Conservation (phyloP, 2,113 vertebrate genomes). For the Columbina picui region DNA sequence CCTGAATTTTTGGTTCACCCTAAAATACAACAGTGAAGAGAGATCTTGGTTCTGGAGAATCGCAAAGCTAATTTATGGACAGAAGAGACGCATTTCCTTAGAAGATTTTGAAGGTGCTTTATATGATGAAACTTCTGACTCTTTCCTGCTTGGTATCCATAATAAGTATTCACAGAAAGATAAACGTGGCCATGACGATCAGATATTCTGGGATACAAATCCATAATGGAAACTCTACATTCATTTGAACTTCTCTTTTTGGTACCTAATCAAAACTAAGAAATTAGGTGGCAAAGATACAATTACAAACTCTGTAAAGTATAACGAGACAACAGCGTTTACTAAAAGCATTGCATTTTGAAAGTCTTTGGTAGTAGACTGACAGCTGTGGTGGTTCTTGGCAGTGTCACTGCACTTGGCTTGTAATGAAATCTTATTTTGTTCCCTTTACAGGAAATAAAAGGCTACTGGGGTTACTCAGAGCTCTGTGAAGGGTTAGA, state of each 20-base stretch:
- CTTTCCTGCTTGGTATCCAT: background rate
- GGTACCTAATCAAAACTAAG: background rate
- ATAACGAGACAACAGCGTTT: background rate
- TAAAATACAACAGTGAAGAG: background rate
- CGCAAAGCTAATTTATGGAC: background rate
- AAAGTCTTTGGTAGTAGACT: background rate
- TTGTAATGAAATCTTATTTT: conserved; percentile 37
- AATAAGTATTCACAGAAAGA: background rate
- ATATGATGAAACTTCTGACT: background rate
- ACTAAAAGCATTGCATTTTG: background rate
- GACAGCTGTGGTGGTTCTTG: conserved; percentile 1
- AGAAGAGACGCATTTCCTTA: background rate
- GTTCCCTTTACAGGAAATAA: conserved; percentile 36
- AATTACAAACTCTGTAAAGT: background rate
- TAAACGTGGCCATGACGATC: background rate
- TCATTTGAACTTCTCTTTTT: background rate
- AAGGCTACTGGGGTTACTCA: background rate
- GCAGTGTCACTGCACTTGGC: background rate
- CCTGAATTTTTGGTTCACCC: background rate
- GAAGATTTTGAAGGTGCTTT: background rate
- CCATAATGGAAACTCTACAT: background rate
- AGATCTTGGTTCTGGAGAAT: background rate
- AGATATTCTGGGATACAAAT: background rate
- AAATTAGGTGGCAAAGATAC: background rate
- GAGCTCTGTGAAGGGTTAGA: conserved; percentile 4